Evolutionary conservation across 2,888 invertebrate genomes (phyloP).

Genomic region (Trichopoda pennipes): DNA sequence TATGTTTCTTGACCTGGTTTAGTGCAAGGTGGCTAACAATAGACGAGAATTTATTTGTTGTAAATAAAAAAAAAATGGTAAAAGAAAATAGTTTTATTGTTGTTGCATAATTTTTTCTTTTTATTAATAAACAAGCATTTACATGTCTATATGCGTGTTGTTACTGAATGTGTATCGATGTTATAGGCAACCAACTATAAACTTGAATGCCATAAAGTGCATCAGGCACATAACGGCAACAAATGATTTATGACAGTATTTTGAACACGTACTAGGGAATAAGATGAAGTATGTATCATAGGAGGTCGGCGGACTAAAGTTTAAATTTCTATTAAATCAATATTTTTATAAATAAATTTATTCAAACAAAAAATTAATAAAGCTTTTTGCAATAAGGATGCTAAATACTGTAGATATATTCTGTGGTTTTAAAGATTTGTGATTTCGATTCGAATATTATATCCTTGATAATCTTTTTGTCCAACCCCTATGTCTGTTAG

Average conservation of each 20-base stretch:
- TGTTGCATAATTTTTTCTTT: constrained; percentile 11
- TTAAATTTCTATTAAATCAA: too few relatives aligned
- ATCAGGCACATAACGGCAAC: constrained; percentile 62
- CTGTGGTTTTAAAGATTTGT: too few relatives aligned
- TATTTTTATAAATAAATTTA: too few relatives aligned
- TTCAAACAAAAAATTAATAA: too few relatives aligned
- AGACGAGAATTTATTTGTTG: constrained; percentile 15
- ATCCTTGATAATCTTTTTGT: too few relatives aligned
- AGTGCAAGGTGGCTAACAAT: constrained; percentile 48
- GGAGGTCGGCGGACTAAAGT: background rate
- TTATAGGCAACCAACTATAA: constrained; percentile 42
- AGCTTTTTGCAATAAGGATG: too few relatives aligned
- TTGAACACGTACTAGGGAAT: background rate
- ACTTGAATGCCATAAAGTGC: constrained; percentile 63
- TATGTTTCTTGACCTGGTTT: constrained; percentile 43
- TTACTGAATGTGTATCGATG: constrained; percentile 2
- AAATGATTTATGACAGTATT: constrained; percentile 60
- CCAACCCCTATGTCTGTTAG: too few relatives aligned
- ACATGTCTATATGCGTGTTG: background rate
- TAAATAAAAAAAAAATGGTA: constrained; percentile 26
- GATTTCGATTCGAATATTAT: too few relatives aligned
- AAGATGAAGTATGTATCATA: background rate
- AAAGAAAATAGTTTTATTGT: constrained; percentile 25
- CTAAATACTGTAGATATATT: too few relatives aligned
- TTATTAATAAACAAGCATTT: background rate